Base-by-base conservation (phyloP, 2,888 invertebrate species). In the Steromphala cineraria region DNA sequence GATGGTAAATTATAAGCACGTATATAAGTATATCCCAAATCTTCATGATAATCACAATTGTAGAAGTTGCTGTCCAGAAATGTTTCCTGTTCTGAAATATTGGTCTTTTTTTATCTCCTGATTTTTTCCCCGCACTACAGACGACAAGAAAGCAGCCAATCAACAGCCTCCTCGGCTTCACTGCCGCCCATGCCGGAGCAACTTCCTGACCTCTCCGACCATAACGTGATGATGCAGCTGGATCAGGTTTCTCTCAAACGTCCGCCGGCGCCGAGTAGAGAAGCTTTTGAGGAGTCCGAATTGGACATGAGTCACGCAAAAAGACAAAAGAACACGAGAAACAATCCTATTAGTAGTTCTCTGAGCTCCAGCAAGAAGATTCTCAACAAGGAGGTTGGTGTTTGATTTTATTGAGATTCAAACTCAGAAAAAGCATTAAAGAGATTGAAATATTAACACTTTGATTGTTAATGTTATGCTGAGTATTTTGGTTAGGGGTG, bases 131-230 rank as follows among this genome's bases (percentile, higher is more conserved):
- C 19, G 2, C 75, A 31, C 83, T 84, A 17, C 78, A 89, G 89
- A 81, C 86, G 89, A 31, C 89, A 89, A 79, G 89, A 89, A 67
- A 89, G 89, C 78, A 88, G 88, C 71, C 89, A 89, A 71, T 90
- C 90, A 0, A 89, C 86, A 81, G 87, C 89, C 0, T 89, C 90
- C 13, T 87, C 88, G 0, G 87, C 89, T 0, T 89, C 89, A 5
- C 83, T 90, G 79, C 88, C 88, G 5, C 84, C 86, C 2, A 80
- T 89, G 80, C 88, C 89, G 4, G 90, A 89, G n/a, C 83, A 84
- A 55, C 84, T 90, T 5, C 88, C 90, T 13, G 90, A 90, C 71
- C 81, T 90, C 8, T 82, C 88, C 1, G 82, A 80, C 19, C 85
- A 86, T 53, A 89, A 86, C 77, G 84, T 80, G 21, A 84, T 87